Percentiles rank a stretch among this genome's conserved stretches.
These are phyloP conservation scores for Apaloderma vittatum DNA, from an alignment of 2,113 vertebrate species.

Conservation along the genomic window DNA sequence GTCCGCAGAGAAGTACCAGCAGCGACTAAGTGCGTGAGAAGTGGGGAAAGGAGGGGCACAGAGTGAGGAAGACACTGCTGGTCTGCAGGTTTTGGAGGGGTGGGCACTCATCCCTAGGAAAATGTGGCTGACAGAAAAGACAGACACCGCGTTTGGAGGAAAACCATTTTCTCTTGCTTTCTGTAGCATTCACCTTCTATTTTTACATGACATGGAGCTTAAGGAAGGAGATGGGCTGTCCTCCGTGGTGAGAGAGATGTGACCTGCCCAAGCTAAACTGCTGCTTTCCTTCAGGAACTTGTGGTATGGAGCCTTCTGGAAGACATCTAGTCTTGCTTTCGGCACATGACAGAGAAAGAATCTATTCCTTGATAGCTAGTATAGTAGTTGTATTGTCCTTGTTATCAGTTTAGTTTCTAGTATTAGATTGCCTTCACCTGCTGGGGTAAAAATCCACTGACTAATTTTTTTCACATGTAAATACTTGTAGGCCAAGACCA, in stretches of 20 bases:
- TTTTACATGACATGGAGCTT: neutral
- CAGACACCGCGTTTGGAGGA: neutral
- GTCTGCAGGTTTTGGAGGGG: rapidly evolving
- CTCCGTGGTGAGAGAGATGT: too few species aligned
- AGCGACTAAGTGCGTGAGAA: neutral
- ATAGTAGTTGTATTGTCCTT: neutral
- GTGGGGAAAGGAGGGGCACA: neutral
- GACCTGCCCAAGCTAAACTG: neutral
- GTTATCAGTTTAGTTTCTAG: neutral
- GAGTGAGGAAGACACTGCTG: neutral
- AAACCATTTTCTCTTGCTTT: neutral
- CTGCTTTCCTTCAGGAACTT: neutral
- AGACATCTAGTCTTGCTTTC: neutral
- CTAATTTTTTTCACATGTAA: neutral
- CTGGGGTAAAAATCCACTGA: neutral
- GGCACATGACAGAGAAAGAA: neutral
- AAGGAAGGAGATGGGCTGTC: neutral
- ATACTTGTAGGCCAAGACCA: neutral
- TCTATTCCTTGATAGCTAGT: neutral
- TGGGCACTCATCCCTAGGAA: neutral
- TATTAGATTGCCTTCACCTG: neutral
- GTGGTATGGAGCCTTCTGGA: neutral
- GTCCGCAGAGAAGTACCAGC: neutral
- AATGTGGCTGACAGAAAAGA: neutral
- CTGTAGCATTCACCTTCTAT: neutral